A percentile compares a stretch with the other conserved stretches of the same genome.
Conservation (phyloP, 2,888 invertebrate species). For the Periphyllus acericola region DNA sequence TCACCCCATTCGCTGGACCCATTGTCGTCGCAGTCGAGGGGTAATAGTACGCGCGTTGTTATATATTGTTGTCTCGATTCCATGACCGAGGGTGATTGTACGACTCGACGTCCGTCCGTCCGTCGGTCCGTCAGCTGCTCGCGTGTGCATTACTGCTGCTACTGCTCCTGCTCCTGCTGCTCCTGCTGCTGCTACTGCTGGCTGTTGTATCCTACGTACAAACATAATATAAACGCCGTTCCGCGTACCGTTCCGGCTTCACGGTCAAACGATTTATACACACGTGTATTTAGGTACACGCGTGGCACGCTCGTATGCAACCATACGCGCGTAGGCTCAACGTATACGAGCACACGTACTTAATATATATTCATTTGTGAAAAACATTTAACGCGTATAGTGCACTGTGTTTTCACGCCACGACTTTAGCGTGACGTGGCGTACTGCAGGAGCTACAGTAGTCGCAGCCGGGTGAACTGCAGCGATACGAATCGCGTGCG, state of each 20-base stretch:
- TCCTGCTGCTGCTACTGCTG: neutral
- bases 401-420: no score
- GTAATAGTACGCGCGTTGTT: slow-evolving; percentile 8
- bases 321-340: no score
- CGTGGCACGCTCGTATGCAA: no score
- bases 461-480: neutral
- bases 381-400: no score
- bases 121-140: slow-evolving; percentile 45
- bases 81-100: neutral
- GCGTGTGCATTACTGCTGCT: neutral
- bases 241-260: neutral
- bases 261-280: neutral
- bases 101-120: neutral
- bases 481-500: neutral
- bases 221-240: neutral
- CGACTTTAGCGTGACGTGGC: no score
- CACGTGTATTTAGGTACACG: no score
- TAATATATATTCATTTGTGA: no score
- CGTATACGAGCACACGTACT: no score
- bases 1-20: slow-evolving; percentile 46
- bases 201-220: neutral
- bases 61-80: slow-evolving; percentile 27
- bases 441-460: no score
- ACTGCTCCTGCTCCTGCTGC: neutral
- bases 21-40: slow-evolving; percentile 31